Percentiles rank a stretch among this genome's conserved stretches.
These are phyloP conservation scores for Myrmecophaga tridactyla DNA, from an alignment of 2,113 vertebrate species.

Conservation along the genomic window DNA sequence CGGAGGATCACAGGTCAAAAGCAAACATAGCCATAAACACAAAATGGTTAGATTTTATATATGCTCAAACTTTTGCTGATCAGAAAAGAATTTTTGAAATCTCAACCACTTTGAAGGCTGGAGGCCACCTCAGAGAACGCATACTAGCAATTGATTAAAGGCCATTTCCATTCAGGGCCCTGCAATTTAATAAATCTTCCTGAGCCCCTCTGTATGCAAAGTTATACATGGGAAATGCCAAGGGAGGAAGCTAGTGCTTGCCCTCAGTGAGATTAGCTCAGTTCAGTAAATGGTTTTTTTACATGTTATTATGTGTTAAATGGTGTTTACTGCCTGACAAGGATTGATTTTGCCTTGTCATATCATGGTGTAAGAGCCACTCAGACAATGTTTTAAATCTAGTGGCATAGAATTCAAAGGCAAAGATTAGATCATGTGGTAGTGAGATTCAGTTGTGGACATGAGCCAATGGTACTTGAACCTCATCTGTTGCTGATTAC, in stretches of 20 bases:
- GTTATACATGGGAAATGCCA: neutral
- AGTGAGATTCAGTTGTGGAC: too few species aligned
- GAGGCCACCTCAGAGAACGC: neutral
- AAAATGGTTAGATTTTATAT: neutral
- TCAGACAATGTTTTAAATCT: neutral
- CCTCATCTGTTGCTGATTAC: too few species aligned
- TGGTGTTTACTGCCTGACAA: neutral
- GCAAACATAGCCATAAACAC: neutral
- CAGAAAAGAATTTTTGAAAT: neutral
- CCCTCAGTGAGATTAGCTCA: neutral
- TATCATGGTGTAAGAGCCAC: too few species aligned
- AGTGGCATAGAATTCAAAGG: neutral
- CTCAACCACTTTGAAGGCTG: neutral
- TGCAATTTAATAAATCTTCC: neutral
- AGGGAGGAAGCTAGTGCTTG: neutral
- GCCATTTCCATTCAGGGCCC: neutral
- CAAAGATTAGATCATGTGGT: neutral
- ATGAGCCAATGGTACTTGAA: too few species aligned
- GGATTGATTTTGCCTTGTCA: neutral
- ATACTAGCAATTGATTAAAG: neutral
- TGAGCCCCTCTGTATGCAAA: rapidly evolving
- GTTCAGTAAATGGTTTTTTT: neutral
- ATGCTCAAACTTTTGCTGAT: neutral
- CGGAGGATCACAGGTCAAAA: neutral
- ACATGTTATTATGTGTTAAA: too few species aligned